phyloP scores from a whole-genome alignment of 2,113 vertebrate genomes.

The Actinemys pallida region DNA sequence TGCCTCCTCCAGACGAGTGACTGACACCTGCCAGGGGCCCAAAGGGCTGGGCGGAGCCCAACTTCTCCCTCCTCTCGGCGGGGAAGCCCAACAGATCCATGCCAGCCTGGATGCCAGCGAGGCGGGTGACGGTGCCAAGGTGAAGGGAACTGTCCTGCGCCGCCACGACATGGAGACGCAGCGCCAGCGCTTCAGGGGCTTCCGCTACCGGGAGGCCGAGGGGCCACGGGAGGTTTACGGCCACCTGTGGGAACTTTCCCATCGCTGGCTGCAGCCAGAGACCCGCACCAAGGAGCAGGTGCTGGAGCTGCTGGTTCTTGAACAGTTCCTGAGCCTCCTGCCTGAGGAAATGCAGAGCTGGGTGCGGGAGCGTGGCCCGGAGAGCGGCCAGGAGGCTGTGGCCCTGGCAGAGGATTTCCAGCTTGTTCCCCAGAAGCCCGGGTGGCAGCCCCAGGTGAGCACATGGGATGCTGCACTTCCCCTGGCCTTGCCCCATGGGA shows the following conservation, averaged over 20 bases:
- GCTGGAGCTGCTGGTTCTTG: conserved; percentile 67
- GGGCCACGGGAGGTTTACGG: conserved; percentile 49
- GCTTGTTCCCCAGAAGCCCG: conserved; percentile 39
- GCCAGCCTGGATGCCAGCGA: not conserved
- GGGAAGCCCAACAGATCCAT: not conserved
- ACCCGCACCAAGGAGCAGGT: conserved; percentile 68
- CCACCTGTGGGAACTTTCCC: conserved; percentile 58
- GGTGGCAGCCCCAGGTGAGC: not conserved
- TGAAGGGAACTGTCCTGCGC: not conserved
- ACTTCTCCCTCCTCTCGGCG: not conserved
- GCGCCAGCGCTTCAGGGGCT: conserved; percentile 51
- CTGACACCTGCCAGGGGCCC: not conserved
- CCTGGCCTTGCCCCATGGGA: not conserved
- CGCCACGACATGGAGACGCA: not conserved
- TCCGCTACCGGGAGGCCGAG: conserved; percentile 23
- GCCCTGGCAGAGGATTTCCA: conserved; percentile 48
- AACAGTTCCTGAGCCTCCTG: conserved; percentile 65
- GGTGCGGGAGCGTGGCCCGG: conserved; percentile 33
- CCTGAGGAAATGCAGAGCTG: conserved; percentile 48
- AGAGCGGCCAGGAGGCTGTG: conserved; percentile 59
- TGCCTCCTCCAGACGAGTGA: not conserved
- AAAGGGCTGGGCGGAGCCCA: not conserved
- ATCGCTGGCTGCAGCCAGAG: conserved; percentile 63
- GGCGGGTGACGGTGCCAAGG: not conserved
- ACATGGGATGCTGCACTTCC: not conserved